Conservation (phyloP, 2,113 vertebrate species). For the Petaurus breviceps region DNA sequence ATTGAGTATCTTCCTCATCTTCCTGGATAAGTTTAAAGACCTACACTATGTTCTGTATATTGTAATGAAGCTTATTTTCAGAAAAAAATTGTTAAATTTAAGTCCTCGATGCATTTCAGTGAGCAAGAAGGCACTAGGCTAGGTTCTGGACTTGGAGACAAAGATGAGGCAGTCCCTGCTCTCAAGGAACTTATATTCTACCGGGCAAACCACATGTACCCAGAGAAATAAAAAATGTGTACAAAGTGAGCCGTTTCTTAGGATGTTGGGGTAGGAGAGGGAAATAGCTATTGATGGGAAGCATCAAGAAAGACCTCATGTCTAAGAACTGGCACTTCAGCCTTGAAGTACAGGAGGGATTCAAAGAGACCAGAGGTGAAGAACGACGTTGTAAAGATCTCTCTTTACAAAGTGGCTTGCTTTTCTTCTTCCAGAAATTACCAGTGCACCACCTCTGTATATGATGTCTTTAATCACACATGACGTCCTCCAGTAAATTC, state of each 20-base stretch:
- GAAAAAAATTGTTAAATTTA: not conserved
- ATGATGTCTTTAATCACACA: not conserved
- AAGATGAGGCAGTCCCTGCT: not conserved
- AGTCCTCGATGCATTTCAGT: not conserved
- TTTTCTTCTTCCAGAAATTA: not conserved
- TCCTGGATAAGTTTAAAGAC: not conserved
- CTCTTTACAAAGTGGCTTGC: not conserved
- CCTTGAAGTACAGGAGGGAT: not conserved
- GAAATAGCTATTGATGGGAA: not conserved
- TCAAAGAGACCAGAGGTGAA: not conserved
- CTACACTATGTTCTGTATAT: not conserved
- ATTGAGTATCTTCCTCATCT: not conserved
- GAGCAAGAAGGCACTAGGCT: not conserved
- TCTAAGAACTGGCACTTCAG: not conserved
- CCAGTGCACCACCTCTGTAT: not conserved
- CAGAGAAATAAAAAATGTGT: not conserved
- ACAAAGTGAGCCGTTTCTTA: not conserved
- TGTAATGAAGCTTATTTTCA: not conserved
- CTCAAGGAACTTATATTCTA: not conserved
- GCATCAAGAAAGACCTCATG: not conserved
- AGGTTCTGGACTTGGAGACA: not conserved
- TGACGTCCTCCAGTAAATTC: not conserved
- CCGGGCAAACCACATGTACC: not conserved
- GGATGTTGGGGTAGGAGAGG: not conserved
- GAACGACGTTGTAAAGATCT: not conserved